Conservation (phyloP, 2,797 vertebrate species). For the Cercopithecus mitis region DNA sequence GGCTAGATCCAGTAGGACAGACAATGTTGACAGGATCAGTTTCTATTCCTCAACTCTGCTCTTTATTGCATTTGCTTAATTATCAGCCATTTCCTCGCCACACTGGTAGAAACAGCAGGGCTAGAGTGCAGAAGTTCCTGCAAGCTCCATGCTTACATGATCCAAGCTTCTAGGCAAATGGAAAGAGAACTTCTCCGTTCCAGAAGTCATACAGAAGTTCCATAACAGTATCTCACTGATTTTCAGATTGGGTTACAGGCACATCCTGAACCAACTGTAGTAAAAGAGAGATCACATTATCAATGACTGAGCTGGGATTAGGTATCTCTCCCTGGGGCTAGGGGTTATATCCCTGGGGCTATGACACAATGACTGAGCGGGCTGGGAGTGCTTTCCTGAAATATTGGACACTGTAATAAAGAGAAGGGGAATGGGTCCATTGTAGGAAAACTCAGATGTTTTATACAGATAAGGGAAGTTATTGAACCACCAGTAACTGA, state of each 20-base stretch:
- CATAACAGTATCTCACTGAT: background rate
- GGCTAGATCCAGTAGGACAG: background rate
- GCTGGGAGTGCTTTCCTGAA: background rate
- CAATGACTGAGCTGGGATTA: background rate
- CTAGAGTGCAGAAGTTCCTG: background rate
- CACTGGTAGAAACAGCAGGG: accelerated
- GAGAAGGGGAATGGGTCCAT: background rate
- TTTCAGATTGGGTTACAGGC: background rate
- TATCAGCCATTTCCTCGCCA: background rate
- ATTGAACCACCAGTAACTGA: background rate
- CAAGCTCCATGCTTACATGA: too few relatives aligned
- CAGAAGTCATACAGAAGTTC: background rate
- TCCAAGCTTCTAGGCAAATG: background rate
- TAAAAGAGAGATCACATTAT: background rate
- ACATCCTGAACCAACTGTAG: background rate
- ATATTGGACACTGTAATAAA: background rate
- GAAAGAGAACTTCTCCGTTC: background rate
- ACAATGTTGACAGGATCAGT: background rate
- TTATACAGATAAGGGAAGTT: background rate
- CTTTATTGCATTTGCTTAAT: background rate
- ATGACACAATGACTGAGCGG: background rate
- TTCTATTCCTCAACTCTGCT: background rate
- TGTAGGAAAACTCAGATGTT: background rate
- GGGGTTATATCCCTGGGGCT: background rate
- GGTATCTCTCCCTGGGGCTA: background rate